Base-by-base conservation (phyloP, 2,888 invertebrate species). In the Nebria brevicollis region DNA sequence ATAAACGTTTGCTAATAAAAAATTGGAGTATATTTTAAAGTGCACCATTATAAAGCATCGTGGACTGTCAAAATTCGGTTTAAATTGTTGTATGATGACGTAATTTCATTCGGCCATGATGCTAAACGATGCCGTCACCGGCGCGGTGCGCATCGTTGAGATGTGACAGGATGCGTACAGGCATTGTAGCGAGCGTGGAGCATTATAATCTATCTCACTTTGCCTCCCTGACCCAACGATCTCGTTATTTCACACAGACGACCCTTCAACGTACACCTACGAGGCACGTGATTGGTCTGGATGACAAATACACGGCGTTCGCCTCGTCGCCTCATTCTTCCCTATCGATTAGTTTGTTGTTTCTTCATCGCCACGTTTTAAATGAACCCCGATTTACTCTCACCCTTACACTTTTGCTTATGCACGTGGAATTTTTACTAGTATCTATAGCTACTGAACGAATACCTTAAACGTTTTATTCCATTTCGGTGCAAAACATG, bases 11-110 rank as follows among this genome's bases (percentile, higher is more conserved):
- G 20, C 20, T 20, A 20, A 20, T 20, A 20, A 20, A 20, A 20
- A 20, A 20, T 20, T 20, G 20, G 20, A 20, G 20, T 20, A 20
- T 20, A 20, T 20, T 20, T 20, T 20, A 34, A 34, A 34, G 34
- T 34, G 34, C 34, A 34, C 34, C 1, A 34, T 34, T 34, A 34
- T 34, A 34, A 5, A 34, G 34, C 34, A 34, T 34, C 5, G 34
- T 54, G 8, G 54, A 54, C 7, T 54, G 54, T 54, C 54, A 8
- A 5, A 54, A 54, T 54, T 54, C 54, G 7, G 68, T 26, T 11
- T 34, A 80, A 80, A 80, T 80, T 80, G 80, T 75, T 80, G 68
- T 54, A 74, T 80, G 80, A 80, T 80, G 73, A 80, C 75, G 75
- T 80, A 75, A 80, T 75, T 78, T 66, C 66, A 66, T 70, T 75